phyloP scores from a whole-genome alignment of 2,797 vertebrate species.

The Bucorvus abyssinicus region DNA sequence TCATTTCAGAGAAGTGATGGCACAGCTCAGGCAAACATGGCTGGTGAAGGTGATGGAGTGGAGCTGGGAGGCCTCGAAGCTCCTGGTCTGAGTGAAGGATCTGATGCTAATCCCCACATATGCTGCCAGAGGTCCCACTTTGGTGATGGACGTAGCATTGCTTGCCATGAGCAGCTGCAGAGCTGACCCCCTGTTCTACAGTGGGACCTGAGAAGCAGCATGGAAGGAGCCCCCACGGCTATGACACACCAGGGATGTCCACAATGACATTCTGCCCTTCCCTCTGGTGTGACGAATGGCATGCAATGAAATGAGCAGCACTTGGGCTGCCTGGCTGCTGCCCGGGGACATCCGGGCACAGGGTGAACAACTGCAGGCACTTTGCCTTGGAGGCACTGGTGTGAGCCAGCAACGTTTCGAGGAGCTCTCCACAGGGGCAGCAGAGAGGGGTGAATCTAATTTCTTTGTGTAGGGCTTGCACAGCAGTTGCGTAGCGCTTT shows the following conservation, averaged over 20 bases:
- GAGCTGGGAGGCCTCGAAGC: not conserved
- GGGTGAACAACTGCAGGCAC: not conserved
- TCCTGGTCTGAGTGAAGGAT: not conserved
- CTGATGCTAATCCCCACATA: not conserved
- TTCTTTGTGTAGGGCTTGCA: not conserved
- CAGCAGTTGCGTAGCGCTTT: not conserved
- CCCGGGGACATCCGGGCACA: not conserved
- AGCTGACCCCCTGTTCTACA: not conserved
- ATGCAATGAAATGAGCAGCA: not conserved
- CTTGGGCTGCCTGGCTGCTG: not conserved
- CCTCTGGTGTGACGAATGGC: not conserved
- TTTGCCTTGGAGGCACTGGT: not conserved
- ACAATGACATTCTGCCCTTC: not conserved
- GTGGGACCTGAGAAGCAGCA: fast-evolving
- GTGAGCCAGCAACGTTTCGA: not conserved
- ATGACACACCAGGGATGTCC: not conserved
- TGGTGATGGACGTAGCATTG: not conserved
- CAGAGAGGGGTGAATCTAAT: not conserved
- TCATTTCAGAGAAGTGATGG: fast-evolving
- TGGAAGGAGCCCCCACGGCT: not conserved
- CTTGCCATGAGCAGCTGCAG: not conserved
- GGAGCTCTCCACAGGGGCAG: not conserved
- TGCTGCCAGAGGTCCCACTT: not conserved
- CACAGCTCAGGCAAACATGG: fast-evolving
- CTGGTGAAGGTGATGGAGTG: not conserved